Base-by-base conservation (phyloP, 2,797 vertebrate genomes). In the Gymnodraco acuticeps region DNA sequence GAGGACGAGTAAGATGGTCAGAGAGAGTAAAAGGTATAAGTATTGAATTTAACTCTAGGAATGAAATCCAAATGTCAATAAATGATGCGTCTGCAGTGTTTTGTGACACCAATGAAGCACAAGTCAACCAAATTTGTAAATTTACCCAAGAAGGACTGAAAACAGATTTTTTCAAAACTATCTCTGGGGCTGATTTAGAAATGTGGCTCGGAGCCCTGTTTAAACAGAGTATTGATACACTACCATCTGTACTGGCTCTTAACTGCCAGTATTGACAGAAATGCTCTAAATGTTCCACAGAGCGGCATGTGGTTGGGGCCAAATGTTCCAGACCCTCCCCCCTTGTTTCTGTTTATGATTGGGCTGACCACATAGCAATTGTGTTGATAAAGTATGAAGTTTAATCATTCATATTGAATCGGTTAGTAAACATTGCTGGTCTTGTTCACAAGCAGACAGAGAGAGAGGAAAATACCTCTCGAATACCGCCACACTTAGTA, bases 341-440 rank as follows among this genome's bases (percentile, higher is more conserved):
- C 41, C 41, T 42, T 53, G 14, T 46, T 67, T 79, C 47, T 62
- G 51, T 82, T 78, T 78, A 68, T 56, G 56, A 82, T 60, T 41
- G 46, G 70, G 63, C 50, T 64, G 45, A 64, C 78, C 73, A 55
- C 82, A 77, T 23, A 64, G 70, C 59, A 48, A 87, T 69, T 56
- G 54, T 83, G 74, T 89, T 75, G 80, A 90, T 87, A 87, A 88
- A 85, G 78, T 47, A 82, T 83, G 81, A 88, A 71, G 75, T 86
- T 80, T 90, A 87, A 92, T 88, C 75, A 82, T 76, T 81, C 27
- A 64, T 73, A 63, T 80, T 81, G 73, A 52, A 70, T 54, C 59
- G 38, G 63, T 70, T 73, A 48, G 79, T 68, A 11, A 61, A 55
- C 69, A 55, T 58, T 58, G 33, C 70, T 38, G 53, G 64, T 68